Percentiles rank a stretch among this genome's conserved stretches.
Evolutionary conservation across 1,140 invertebrate genomes (phyloP).

Genomic region (Saccostrea cuccullata): DNA sequence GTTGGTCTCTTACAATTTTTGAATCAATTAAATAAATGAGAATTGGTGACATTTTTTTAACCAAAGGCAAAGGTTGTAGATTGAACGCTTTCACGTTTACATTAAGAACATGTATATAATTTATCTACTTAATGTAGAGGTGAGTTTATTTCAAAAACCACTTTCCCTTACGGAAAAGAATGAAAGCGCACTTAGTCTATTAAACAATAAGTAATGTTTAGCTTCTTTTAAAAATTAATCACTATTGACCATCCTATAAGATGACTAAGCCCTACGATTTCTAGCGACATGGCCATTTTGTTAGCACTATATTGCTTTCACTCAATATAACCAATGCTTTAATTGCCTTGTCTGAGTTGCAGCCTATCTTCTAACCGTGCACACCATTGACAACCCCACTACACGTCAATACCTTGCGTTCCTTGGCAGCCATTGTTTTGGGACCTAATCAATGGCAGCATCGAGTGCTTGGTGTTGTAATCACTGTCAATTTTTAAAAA

Average conservation of each 20-base stretch:
- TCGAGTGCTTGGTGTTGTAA: neutral
- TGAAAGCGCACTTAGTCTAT: neutral
- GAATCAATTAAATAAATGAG: too few species aligned
- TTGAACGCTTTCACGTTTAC: too few species aligned
- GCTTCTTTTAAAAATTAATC: neutral
- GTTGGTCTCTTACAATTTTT: too few species aligned
- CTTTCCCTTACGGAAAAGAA: too few species aligned
- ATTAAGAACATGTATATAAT: too few species aligned
- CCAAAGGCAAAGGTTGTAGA: too few species aligned
- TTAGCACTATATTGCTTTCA: conserved; percentile 32
- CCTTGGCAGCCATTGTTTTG: conserved; percentile 3
- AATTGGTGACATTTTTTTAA: too few species aligned
- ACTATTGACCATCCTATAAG: neutral
- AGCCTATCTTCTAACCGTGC: neutral
- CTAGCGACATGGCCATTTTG: conserved; percentile 17
- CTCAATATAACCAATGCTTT: conserved; percentile 19
- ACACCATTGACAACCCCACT: neutral
- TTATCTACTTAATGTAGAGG: too few species aligned
- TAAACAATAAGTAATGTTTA: neutral
- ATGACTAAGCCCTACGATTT: conserved; percentile 13
- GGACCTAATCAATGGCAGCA: neutral
- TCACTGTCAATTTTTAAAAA: neutral
- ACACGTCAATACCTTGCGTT: neutral
- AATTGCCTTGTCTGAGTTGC: neutral
- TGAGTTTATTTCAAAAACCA: too few species aligned